Conservation (phyloP, 37 sponge, comb jelly and placozoan genomes). For the Diacarnus erythraeanus region DNA sequence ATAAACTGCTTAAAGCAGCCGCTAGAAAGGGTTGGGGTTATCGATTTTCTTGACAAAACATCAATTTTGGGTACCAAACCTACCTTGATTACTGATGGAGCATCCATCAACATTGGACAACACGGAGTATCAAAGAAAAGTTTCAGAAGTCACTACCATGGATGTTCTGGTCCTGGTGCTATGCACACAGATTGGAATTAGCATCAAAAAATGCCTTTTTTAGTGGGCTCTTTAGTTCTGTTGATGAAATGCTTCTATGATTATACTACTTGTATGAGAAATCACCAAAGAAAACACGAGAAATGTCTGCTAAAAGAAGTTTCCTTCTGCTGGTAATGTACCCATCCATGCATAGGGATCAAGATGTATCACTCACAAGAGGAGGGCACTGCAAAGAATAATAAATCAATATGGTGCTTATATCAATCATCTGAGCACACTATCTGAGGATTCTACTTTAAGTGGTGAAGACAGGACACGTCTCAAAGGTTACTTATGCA, state of each 20-base stretch:
- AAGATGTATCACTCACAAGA: neutral
- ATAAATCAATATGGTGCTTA: neutral
- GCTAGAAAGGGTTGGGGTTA: constrained; percentile 42
- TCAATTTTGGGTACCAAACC: constrained; percentile 19
- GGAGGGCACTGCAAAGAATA: neutral
- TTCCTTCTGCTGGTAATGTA: neutral
- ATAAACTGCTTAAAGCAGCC: constrained; percentile 36
- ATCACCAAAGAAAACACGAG: too few relatives aligned
- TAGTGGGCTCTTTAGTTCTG: too few relatives aligned
- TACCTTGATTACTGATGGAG: too few relatives aligned
- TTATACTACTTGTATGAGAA: too few relatives aligned
- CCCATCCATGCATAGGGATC: neutral
- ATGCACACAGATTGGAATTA: neutral
- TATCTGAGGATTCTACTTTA: neutral
- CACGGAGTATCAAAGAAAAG: neutral
- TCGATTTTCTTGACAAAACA: constrained; percentile 19
- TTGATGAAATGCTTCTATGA: too few relatives aligned
- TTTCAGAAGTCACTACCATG: neutral
- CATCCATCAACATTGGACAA: too few relatives aligned
- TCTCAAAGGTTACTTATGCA: too few relatives aligned
- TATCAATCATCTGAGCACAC: neutral
- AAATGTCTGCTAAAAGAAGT: too few relatives aligned
- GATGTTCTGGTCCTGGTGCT: too few relatives aligned
- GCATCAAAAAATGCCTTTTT: too few relatives aligned
- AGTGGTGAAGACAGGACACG: neutral